Evolutionary conservation across 2,797 vertebrate genomes (phyloP).

Genomic region (Melanotaenia parkinsoni): DNA sequence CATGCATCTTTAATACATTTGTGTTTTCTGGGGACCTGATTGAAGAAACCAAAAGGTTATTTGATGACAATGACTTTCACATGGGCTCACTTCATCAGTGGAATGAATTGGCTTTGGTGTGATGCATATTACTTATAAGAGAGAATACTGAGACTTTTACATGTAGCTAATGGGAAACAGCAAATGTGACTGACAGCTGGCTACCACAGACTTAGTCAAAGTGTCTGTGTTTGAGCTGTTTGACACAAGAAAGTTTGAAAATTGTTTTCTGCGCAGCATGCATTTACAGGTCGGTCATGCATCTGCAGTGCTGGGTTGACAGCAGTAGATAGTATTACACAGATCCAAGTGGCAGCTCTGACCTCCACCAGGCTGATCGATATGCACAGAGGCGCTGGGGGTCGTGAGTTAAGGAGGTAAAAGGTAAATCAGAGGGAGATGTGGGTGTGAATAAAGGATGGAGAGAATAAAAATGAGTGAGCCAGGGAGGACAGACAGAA

Average conservation of each 20-base stretch:
- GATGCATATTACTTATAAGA: neutral
- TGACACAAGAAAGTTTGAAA: slow-evolving; percentile 54
- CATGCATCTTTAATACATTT: slow-evolving; percentile 1
- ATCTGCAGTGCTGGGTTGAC: slow-evolving; percentile 65
- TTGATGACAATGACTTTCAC: neutral
- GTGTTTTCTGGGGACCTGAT: neutral
- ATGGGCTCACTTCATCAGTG: neutral
- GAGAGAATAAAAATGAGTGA: slow-evolving; percentile 6
- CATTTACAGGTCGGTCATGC: slow-evolving; percentile 68
- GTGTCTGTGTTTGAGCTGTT: slow-evolving; percentile 36
- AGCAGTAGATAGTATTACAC: slow-evolving; percentile 78
- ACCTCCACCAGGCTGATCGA: slow-evolving; percentile 73
- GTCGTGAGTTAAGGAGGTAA: slow-evolving; percentile 5
- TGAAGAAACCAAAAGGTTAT: neutral
- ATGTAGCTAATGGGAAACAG: slow-evolving; percentile 48
- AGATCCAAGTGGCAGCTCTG: slow-evolving; percentile 69
- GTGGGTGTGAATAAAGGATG: slow-evolving; percentile 13
- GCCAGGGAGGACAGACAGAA: slow-evolving; percentile 6
- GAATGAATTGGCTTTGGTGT: neutral
- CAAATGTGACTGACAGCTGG: slow-evolving; percentile 33
- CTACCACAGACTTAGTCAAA: slow-evolving; percentile 36
- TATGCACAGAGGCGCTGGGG: slow-evolving; percentile 38
- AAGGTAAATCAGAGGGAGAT: slow-evolving; percentile 15
- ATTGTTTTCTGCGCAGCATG: slow-evolving; percentile 68
- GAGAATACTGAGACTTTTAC: slow-evolving; percentile 19